Conservation (phyloP, 2,888 invertebrate genomes). For the Agrotis clavis region DNA sequence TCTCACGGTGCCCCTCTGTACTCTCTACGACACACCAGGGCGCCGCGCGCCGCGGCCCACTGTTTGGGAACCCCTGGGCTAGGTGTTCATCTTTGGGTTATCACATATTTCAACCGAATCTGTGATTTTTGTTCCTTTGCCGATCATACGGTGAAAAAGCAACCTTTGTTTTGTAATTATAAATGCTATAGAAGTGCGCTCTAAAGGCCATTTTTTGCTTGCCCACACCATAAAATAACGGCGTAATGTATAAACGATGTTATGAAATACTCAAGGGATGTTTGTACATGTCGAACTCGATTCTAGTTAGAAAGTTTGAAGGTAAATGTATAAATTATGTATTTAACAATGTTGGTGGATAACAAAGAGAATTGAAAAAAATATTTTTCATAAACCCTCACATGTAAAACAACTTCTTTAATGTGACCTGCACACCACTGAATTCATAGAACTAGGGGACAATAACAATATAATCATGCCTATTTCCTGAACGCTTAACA, state of each 20-base stretch:
- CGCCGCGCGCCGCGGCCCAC: too few relatives aligned
- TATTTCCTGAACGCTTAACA: too few relatives aligned
- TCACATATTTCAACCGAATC: too few relatives aligned
- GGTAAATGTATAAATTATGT: conserved; percentile 22
- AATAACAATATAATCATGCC: too few relatives aligned
- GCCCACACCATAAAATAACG: conserved; percentile 6
- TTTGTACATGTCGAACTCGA: conserved; percentile 22
- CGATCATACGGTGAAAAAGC: too few relatives aligned
- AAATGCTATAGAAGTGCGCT: neutral
- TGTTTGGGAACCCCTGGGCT: too few relatives aligned
- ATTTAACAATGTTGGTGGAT: conserved; percentile 1
- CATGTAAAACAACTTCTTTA: too few relatives aligned
- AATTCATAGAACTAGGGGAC: neutral
- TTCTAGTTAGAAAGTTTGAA: conserved; percentile 26
- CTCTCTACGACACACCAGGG: too few relatives aligned
- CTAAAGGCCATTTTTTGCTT: conserved; percentile 18
- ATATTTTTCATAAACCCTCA: neutral
- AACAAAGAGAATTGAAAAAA: neutral
- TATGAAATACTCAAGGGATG: conserved; percentile 31
- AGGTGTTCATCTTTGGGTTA: too few relatives aligned
- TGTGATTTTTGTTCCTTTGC: too few relatives aligned
- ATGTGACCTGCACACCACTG: neutral
- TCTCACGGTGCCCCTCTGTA: too few relatives aligned
- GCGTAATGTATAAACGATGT: conserved; percentile 6
- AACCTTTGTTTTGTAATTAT: neutral